These are phyloP conservation scores for Hyposoter dolosus DNA, from an alignment of 2,888 invertebrate species.

Conservation along the genomic window DNA sequence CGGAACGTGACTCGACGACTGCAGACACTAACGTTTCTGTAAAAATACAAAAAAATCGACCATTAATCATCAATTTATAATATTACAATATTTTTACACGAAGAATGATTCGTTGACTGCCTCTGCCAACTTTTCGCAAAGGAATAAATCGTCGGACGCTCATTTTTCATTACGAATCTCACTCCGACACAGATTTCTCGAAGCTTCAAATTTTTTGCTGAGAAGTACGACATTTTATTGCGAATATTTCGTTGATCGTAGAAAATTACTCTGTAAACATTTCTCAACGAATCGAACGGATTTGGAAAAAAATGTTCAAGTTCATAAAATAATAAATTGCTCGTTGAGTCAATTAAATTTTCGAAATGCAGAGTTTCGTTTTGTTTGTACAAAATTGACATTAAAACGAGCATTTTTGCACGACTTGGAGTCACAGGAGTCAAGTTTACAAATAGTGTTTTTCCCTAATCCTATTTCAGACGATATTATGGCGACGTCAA, in stretches of 20 bases:
- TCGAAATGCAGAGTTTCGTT: neutral
- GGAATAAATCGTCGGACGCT: no score
- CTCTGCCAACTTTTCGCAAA: neutral
- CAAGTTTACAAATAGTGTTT: neutral
- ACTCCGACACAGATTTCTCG: no score
- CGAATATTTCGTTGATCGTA: neutral
- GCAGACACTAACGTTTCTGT: no score
- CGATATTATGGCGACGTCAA: neutral
- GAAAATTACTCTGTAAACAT: neutral
- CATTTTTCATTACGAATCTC: no score
- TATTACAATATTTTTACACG: neutral
- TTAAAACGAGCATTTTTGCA: neutral
- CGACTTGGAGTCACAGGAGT: neutral
- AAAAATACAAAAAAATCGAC: no score
- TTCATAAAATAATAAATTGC: neutral
- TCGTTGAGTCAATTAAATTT: neutral
- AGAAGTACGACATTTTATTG: neutral
- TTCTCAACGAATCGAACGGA: neutral
- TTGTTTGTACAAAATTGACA: neutral
- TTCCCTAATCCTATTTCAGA: neutral
- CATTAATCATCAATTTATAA: no score
- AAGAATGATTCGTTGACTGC: neutral
- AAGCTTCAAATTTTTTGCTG: no score
- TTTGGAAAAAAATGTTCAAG: neutral
- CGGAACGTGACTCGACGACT: no score